These are phyloP conservation scores for Gorsachius goisagi DNA, from an alignment of 2,113 vertebrate genomes.

Conservation along the genomic window DNA sequence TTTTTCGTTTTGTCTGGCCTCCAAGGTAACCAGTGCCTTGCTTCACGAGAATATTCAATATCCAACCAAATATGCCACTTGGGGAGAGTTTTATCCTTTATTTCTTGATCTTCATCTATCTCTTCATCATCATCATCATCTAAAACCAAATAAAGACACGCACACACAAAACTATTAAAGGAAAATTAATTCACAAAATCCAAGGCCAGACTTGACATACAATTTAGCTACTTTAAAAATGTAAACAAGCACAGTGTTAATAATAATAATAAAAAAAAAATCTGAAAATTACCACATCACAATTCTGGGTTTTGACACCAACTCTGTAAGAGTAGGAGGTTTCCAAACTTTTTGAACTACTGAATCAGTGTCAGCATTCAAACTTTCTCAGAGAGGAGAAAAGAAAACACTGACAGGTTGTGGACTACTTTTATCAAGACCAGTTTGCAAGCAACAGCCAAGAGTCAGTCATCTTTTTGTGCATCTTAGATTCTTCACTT, in stretches of 20 bases:
- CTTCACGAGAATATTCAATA: slow-evolving; percentile 85
- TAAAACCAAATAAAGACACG: not conserved
- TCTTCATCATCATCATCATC: slow-evolving; percentile 84
- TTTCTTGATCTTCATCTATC: slow-evolving; percentile 82
- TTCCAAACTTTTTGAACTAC: not conserved
- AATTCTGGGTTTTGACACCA: not conserved
- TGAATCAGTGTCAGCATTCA: not conserved
- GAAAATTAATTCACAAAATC: not conserved
- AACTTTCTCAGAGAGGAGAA: not conserved
- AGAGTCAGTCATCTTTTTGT: not conserved
- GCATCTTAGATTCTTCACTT: not conserved
- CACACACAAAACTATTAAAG: not conserved
- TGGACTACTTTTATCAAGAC: not conserved
- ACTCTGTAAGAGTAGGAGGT: not conserved
- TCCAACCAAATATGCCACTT: slow-evolving; percentile 86
- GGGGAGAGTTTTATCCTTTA: slow-evolving; percentile 86
- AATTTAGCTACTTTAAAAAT: not conserved
- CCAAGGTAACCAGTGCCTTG: slow-evolving; percentile 91
- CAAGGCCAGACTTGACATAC: not conserved
- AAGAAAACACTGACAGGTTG: not conserved
- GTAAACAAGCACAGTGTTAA: not conserved
- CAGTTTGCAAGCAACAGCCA: not conserved
- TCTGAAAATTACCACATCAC: not conserved
- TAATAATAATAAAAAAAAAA: no score
- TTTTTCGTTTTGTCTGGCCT: slow-evolving; percentile 89